Base-by-base conservation (phyloP, 23 tunicate species). In the Styela clava region DNA sequence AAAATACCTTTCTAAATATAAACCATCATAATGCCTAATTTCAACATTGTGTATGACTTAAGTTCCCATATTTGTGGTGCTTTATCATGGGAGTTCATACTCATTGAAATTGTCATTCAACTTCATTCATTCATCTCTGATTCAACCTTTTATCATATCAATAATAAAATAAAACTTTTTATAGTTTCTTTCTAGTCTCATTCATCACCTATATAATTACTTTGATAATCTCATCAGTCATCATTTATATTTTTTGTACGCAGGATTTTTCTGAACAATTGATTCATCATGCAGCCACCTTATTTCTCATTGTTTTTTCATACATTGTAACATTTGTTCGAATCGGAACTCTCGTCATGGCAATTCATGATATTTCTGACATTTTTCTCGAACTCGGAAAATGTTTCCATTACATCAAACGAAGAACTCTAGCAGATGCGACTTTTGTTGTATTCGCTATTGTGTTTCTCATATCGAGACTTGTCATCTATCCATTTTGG, bases 311-410 rank as follows among this genome's bases (percentile, higher is more conserved):
- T 18, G 61, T 64, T 24, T 86, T 89, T 73, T 95, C 99, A 21
- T 95, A 89, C 74, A 44, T 86, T 5, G 83, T 73, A n/a, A 84
- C 88, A 18, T 89, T 89, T 62, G 88, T 91, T 22, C 35, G 96
- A 24, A 71, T 95, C 30, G 99, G 99, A 23, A 44, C 88, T 2
- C 71, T 95, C 3, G 96, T 95, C 1, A 89, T 95, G 99, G 95
- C 88, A 2, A 65, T 87, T 22, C 99, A 95, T 68, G 99, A 95
- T 61, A 74, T 95, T 33, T 95, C 99, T n/a, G 99, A 95, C 65
- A 79, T 95, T 2, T 79, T 95, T 68, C 79, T 95, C 2, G 99
- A 95, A 62, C 33, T 52, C n/a, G 96, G 89, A 12, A 95, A 95
- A 68, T 74, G 88, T 44, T 79, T 79, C 29, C 33, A 77, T 36